Evolutionary conservation across 2,888 invertebrate species (phyloP).

Genomic region (Phortica magna): DNA sequence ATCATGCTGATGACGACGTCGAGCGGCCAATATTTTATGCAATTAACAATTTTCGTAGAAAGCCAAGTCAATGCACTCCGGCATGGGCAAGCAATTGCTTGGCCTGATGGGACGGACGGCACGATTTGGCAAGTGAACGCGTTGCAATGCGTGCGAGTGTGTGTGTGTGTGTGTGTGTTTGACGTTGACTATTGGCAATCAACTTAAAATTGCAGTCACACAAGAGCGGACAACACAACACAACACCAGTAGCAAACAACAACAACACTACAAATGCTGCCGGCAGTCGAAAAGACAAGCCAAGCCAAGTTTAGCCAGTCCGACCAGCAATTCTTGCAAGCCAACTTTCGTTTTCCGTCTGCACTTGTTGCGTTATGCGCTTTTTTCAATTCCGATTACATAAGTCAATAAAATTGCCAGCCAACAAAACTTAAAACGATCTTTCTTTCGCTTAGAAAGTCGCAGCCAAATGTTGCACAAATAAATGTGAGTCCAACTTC

Average conservation of each 20-base stretch:
- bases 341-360: conserved; percentile 28
- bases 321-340: conserved; percentile 22
- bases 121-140: conserved; percentile 26
- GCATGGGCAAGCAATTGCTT: background rate
- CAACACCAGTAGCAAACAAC: background rate
- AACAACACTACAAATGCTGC: background rate
- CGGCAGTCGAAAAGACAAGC: background rate
- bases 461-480: background rate
- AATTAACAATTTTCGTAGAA: conserved; percentile 45
- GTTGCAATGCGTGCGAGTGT: conserved; percentile 37
- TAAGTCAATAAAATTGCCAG: background rate
- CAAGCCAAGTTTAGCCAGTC: background rate
- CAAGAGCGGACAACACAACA: conserved; percentile 14
- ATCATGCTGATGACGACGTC: background rate
- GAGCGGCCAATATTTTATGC: conserved; percentile 43
- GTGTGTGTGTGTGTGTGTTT: conserved; percentile 40
- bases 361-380: background rate
- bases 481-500: too few species aligned
- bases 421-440: background rate
- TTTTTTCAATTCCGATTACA: background rate
- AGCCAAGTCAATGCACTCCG: conserved; percentile 38
- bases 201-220: conserved; percentile 47
- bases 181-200: conserved; percentile 43
- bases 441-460: background rate
- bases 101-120: background rate